A percentile compares a stretch with the other conserved stretches of the same genome.
Conservation (phyloP, 2,797 vertebrate species). For the Euphonia xanthogaster region DNA sequence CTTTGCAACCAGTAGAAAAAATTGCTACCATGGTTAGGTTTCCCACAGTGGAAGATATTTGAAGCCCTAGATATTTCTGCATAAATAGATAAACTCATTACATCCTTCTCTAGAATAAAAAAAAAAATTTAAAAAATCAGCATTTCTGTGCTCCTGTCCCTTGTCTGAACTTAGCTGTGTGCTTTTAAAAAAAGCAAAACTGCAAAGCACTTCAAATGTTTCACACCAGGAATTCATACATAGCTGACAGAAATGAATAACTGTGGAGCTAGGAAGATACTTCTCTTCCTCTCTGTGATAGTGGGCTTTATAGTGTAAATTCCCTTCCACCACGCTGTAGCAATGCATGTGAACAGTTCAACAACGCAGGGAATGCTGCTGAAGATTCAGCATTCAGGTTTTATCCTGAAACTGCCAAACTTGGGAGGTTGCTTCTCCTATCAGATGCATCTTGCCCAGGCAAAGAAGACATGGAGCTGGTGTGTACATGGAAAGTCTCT, state of each 20-base stretch:
- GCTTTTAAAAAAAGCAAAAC: constrained; percentile 1
- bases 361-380: background rate
- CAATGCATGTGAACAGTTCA: background rate
- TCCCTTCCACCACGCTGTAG: background rate
- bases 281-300: background rate
- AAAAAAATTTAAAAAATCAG: background rate
- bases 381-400: background rate
- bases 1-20: background rate
- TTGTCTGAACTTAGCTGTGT: background rate
- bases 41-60: background rate
- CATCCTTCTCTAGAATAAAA: background rate
- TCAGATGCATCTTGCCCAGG: background rate
- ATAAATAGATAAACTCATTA: background rate
- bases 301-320: background rate
- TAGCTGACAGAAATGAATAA: background rate
- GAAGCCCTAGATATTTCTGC: background rate
- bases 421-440: background rate
- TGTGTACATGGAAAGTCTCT: background rate
- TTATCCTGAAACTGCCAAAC: background rate
- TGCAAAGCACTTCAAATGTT: background rate
- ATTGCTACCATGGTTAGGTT: background rate
- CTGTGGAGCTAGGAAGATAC: background rate
- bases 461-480: background rate
- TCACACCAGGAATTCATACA: background rate
- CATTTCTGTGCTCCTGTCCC: background rate